Conservation (phyloP, 2,113 vertebrate genomes). For the Silurus meridionalis region DNA sequence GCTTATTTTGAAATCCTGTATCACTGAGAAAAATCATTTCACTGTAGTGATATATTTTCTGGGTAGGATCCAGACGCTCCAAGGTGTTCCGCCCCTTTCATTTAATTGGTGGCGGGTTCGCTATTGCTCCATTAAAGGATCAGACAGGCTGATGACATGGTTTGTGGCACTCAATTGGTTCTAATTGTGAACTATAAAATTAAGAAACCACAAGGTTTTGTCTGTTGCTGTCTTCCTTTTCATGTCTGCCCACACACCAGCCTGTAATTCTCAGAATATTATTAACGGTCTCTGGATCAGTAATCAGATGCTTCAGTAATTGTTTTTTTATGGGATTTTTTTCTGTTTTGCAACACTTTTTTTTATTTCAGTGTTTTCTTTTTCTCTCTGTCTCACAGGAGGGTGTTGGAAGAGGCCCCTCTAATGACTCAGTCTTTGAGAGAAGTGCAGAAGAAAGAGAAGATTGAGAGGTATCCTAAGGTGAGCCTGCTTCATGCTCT, state of each 20-base stretch:
- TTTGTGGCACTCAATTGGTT: slow-evolving; percentile 59
- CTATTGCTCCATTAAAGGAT: slow-evolving; percentile 19
- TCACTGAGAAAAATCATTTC: background rate
- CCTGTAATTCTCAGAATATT: slow-evolving; percentile 16
- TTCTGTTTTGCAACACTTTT: background rate
- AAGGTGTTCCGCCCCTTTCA: slow-evolving; percentile 49
- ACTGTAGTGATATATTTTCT: slow-evolving; percentile 19
- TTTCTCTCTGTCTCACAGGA: slow-evolving; percentile 68
- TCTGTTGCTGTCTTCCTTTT: slow-evolving; percentile 35
- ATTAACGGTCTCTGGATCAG: slow-evolving; percentile 20
- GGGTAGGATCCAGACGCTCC: slow-evolving; percentile 50
- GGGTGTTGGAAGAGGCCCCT: slow-evolving; percentile 85
- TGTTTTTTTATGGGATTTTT: background rate
- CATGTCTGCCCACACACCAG: background rate
- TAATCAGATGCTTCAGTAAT: slow-evolving; percentile 27
- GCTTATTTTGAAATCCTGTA: background rate
- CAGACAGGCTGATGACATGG: slow-evolving; percentile 52
- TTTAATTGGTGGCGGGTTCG: slow-evolving; percentile 18
- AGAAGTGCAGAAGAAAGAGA: slow-evolving; percentile 84
- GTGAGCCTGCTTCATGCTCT: slow-evolving; percentile 61
- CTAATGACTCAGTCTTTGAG: slow-evolving; percentile 82
- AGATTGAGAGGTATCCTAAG: slow-evolving; percentile 88
- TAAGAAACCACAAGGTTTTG: slow-evolving; percentile 59
- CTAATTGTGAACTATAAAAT: slow-evolving; percentile 65
- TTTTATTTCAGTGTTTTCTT: background rate